Conservation (phyloP, 2,888 invertebrate species). For the Galerucella pusilla region DNA sequence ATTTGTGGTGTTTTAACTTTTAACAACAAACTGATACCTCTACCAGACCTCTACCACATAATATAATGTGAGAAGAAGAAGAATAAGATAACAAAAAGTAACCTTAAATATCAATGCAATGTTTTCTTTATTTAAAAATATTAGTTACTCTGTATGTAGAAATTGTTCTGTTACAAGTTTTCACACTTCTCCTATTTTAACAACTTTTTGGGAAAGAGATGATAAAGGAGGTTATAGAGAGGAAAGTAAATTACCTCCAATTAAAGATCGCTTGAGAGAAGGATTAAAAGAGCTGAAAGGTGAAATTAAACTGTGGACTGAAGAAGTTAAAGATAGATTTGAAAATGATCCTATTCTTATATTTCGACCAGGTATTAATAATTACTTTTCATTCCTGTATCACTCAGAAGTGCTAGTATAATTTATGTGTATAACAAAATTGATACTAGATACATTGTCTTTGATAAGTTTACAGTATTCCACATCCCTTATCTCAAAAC, state of each 20-base stretch:
- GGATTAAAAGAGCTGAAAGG: slow-evolving; percentile 75
- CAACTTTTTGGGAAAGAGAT: slow-evolving; percentile 70
- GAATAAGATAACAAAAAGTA: slow-evolving; percentile 4
- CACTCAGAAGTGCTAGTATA: too few relatives aligned
- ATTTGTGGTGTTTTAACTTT: too few relatives aligned
- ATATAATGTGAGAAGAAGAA: slow-evolving; percentile 8
- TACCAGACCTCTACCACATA: too few relatives aligned
- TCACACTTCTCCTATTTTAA: slow-evolving; percentile 52
- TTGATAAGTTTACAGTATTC: too few relatives aligned
- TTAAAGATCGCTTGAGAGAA: slow-evolving; percentile 69
- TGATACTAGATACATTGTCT: too few relatives aligned
- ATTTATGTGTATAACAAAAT: too few relatives aligned
- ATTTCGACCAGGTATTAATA: slow-evolving; percentile 36
- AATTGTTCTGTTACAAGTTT: slow-evolving; percentile 44
- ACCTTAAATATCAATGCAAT: slow-evolving; percentile 24
- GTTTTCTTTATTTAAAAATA: slow-evolving; percentile 29
- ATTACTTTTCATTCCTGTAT: slow-evolving; percentile 61
- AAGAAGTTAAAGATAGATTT: slow-evolving; percentile 69
- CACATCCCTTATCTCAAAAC: too few relatives aligned
- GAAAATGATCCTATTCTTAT: slow-evolving; percentile 61
- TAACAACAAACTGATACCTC: too few relatives aligned
- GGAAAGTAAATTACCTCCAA: slow-evolving; percentile 62
- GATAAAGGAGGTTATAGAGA: slow-evolving; percentile 72
- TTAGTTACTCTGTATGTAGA: slow-evolving; percentile 31
- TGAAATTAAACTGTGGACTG: slow-evolving; percentile 74